Evolutionary conservation across 2,113 vertebrate genomes (phyloP), one percentile per base, ranked within the genome.

Genomic region (Triplophysa tibetana): DNA sequence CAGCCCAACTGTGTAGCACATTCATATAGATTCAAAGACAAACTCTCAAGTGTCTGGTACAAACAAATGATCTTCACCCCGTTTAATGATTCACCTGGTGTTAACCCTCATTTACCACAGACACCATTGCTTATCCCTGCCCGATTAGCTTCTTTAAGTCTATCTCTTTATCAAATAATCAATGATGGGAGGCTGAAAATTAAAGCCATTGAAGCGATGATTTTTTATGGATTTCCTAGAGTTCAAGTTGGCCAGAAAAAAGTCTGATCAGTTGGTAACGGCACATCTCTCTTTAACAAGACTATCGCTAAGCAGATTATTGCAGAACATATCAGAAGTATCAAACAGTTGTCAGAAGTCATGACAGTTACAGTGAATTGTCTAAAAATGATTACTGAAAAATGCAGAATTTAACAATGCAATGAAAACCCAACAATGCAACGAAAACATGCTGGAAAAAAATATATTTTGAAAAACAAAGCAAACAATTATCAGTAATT

Each of bases 161-260:
- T 33, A 65, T 65, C 62, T 77, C 61, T 65, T 76, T 26, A 76
- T 76, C 74, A 76, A 65, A 65, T 76, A 77, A 77, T 77, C 74
- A 77, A 77, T 77, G 45, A 14, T n/a, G 11, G 50, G 45, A 77
- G 61, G 43, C 74, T 50, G 45, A 77, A 77, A 45, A 77, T 45
- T 65, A 26, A 3, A 29, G 26, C 45, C 29, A 65, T 58, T 58
- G 7, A n/a, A 58, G n/a, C 21, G 62, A 77, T 77, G 50, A 65
- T 52, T 65, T 65, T 45, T 77, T 33, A 77, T 77, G 52, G 62
- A 77, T 43, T 77, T 24, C 74, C 48, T 52, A 16, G 4, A 52
- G 33, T 48, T 45, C 33, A 65, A 24, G 7, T 21, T 6, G 10
- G 50, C 14, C 50, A 16, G 50, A 5, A 14, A 13, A 52, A 17